Base-by-base conservation (phyloP, 2,797 vertebrate genomes). In the Luscinia megarhynchos region DNA sequence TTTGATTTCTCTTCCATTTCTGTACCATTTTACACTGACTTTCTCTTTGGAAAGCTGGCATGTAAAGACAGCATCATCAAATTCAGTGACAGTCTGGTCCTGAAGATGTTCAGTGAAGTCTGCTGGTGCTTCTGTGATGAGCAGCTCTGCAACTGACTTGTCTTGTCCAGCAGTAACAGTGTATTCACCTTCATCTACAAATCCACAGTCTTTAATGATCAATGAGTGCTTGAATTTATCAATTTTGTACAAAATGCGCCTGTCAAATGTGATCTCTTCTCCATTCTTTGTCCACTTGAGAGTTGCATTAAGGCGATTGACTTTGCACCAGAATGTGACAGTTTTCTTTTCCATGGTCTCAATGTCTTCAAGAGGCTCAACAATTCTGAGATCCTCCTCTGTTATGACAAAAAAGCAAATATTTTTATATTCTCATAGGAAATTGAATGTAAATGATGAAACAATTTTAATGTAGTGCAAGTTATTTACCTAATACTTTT, bases 321-420 rank as follows among this genome's bases (percentile, higher is more conserved):
- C 99, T 97, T 99, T 99, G 93, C 99, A 99, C 95, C 98, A 98
- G 98, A 99, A 99, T 66, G 98, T 99, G 89, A 99, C 98, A 1
- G 98, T 98, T 91, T 98, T 99, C 97, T 99, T 99, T 97, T 99
- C 99, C 98, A 99, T 99, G 30, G 99, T 99, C 98, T 99, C 99
- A 51, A 99, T 97, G 93, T 99, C 99, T 97, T 99, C 98, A 88
- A 99, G 98, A 86, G 99, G 99, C 73, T 99, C 98, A 82, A 99
- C 70, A 58, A 99, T 99, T 97, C 97, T 98, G 90, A 99, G 98
- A 87, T 98, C 99, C 96, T 99, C 99, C 98, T 99, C 99, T 99
- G 98, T 95, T 91, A 72, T 70, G 86, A 93, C 11, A 77, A 74
- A 95, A 72, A 70, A 45, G 7, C 1, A 10, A 84, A 46, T 3